Conservation (phyloP, 2,113 vertebrate species). For the Rhegmatorhina hoffmannsi region DNA sequence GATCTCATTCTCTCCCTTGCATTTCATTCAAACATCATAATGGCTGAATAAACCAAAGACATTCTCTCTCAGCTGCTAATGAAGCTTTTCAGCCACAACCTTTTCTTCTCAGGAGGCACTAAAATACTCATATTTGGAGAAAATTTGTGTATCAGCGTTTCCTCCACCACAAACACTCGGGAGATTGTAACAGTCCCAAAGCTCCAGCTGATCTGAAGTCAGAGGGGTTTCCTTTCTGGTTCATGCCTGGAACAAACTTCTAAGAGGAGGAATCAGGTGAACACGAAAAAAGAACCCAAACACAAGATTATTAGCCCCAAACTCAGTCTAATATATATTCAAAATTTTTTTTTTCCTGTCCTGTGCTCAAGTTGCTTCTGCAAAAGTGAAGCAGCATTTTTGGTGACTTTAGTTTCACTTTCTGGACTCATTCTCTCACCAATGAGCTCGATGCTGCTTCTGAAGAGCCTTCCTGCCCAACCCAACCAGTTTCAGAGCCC, state of each 20-base stretch:
- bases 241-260: not conserved
- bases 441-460: not conserved
- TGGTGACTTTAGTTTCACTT: slow-evolving; percentile 50
- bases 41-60: not conserved
- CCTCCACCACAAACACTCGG: not conserved
- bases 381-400: slow-evolving; percentile 26
- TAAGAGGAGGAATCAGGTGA: accelerated
- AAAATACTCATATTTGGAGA: not conserved
- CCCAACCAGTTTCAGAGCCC: not conserved
- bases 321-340: not conserved
- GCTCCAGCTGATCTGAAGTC: not conserved
- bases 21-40: not conserved
- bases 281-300: not conserved
- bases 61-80: not conserved
- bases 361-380: not conserved
- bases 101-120: slow-evolving; percentile 14
- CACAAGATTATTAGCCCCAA: not conserved
- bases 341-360: not conserved
- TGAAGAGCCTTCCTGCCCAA: not conserved
- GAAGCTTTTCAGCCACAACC: not conserved
- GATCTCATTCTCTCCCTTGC: not conserved
- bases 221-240: not conserved
- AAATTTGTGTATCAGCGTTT: not conserved
- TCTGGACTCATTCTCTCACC: not conserved
- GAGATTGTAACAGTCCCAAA: not conserved